Conservation (phyloP, 2,888 invertebrate species). For the Pseudococcus longispinus region DNA sequence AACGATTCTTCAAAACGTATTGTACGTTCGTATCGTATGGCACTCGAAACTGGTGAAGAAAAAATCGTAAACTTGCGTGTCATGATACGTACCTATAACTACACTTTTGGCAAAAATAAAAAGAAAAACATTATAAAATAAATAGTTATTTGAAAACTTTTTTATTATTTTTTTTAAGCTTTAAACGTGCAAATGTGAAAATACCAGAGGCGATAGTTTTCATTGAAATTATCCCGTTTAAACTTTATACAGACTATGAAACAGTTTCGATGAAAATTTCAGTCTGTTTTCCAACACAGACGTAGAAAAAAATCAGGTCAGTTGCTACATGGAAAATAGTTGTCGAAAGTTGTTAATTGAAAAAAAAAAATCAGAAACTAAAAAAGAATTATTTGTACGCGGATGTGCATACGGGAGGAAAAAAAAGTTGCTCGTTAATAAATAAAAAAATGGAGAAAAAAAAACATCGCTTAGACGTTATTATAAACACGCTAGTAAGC, state of each 20-base stretch:
- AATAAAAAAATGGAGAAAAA: not conserved
- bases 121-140: slow-evolving; percentile 25
- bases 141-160: slow-evolving; percentile 22
- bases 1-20: slow-evolving; percentile 3
- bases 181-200: slow-evolving; percentile 38
- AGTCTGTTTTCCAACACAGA: not conserved
- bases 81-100: slow-evolving; percentile 17
- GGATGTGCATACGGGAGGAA: not conserved
- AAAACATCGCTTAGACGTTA: not conserved
- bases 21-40: too few species aligned
- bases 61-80: slow-evolving; percentile 30
- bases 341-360: not conserved
- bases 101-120: not conserved
- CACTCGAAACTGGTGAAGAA: not conserved
- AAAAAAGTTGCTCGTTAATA: not conserved
- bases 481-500: slow-evolving; percentile 22
- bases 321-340: not conserved
- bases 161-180: slow-evolving; percentile 29
- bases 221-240: not conserved
- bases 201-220: not conserved
- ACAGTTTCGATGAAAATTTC: not conserved
- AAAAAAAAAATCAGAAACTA: not conserved
- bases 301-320: not conserved
- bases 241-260: not conserved
- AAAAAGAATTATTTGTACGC: not conserved